Percentiles rank a stretch among this genome's conserved stretches.
These are phyloP conservation scores for Gasterosteus nipponicus DNA, from an alignment of 2,113 vertebrate genomes.

Conservation along the genomic window DNA sequence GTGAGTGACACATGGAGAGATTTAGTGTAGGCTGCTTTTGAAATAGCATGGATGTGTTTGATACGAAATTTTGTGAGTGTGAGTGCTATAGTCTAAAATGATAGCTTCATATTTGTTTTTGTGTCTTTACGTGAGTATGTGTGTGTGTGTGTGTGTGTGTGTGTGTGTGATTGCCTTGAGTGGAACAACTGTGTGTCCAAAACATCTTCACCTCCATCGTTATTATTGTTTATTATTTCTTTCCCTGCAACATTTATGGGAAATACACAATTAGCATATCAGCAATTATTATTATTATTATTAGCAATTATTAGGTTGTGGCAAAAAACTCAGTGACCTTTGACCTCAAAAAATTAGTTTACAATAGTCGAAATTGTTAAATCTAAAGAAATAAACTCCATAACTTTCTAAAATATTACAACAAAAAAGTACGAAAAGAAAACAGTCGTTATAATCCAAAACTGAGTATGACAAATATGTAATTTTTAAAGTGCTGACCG, in stretches of 20 bases:
- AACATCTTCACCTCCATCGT: neutral
- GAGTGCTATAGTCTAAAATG: neutral
- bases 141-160: neutral
- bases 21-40: slow-evolving; percentile 17
- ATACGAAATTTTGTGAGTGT: neutral
- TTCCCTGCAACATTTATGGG: neutral
- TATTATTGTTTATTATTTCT: neutral
- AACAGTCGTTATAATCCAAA: too few species aligned
- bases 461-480: too few species aligned
- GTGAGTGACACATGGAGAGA: slow-evolving; percentile 5
- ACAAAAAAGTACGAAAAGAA: too few species aligned
- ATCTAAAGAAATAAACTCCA: too few species aligned
- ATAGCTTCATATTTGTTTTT: too few species aligned
- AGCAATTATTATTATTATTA: too few species aligned
- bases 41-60: slow-evolving; percentile 20
- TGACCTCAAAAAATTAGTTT: neutral
- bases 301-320: neutral
- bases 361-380: too few species aligned
- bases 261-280: neutral
- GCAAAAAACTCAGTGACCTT: neutral
- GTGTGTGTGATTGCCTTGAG: neutral
- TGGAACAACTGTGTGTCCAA: neutral
- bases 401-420: too few species aligned
- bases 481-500: too few species aligned
- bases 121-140: neutral